These are phyloP conservation scores for Machimus atricapillus DNA, from an alignment of 2,888 invertebrate genomes.

Conservation along the genomic window DNA sequence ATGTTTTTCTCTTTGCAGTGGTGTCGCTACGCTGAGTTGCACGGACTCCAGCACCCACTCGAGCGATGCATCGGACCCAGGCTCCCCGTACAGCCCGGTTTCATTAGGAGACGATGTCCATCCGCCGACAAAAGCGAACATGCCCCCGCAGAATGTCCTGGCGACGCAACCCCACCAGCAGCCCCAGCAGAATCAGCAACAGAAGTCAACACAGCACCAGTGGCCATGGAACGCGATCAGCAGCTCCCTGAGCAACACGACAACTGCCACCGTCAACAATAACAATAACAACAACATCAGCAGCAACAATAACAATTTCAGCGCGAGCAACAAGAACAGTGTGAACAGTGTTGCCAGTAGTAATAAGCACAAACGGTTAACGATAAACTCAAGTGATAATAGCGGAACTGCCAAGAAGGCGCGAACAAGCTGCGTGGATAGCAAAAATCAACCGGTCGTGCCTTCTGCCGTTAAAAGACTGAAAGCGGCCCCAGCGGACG, in stretches of 20 bases:
- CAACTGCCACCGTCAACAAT: neutral
- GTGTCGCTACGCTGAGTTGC: slow-evolving; percentile 81
- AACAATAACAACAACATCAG: slow-evolving; percentile 44
- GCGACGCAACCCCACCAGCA: slow-evolving; percentile 43
- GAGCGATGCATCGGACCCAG: slow-evolving; percentile 87
- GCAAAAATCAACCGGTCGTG: neutral
- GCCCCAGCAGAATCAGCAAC: slow-evolving; percentile 37
- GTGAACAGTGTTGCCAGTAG: slow-evolving; percentile 46
- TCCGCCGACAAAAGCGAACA: slow-evolving; percentile 49
- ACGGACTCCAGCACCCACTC: slow-evolving; percentile 74
- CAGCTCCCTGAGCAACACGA: slow-evolving; percentile 46
- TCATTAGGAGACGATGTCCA: slow-evolving; percentile 66
- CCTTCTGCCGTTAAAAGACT: slow-evolving; percentile 44
- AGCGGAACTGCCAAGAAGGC: slow-evolving; percentile 55
- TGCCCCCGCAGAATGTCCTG: slow-evolving; percentile 51
- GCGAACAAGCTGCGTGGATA: slow-evolving; percentile 49
- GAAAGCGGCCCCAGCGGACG: slow-evolving; percentile 31
- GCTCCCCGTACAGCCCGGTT: slow-evolving; percentile 80
- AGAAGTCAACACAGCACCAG: slow-evolving; percentile 48
- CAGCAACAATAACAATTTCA: slow-evolving; percentile 46
- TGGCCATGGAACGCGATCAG: slow-evolving; percentile 59
- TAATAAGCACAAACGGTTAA: slow-evolving; percentile 47
- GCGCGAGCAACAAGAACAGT: slow-evolving; percentile 42
- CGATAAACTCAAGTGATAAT: slow-evolving; percentile 46
- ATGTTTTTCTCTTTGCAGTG: slow-evolving; percentile 66